Evolutionary conservation across 2,113 vertebrate genomes (phyloP), one percentile per base, ranked within the genome.

Genomic region (Acrocephalus kingi): DNA sequence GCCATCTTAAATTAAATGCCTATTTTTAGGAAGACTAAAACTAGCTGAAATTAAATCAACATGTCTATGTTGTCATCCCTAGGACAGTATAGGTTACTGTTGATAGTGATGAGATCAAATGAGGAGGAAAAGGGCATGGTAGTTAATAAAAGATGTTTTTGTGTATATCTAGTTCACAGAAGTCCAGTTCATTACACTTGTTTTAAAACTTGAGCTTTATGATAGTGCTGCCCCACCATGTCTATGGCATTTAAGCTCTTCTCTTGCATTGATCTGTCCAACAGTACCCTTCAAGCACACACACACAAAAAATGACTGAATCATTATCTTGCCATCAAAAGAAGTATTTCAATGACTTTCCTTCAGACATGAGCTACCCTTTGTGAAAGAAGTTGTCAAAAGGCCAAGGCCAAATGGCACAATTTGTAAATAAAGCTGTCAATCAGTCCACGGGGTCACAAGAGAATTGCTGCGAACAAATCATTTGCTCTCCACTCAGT

Each of bases 371-470:
- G 58, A 81, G 18, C 69, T 84, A 84, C 69, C 20, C 66, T 95
- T 95, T 91, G 41, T 94, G 62, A 91, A 92, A 68, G 69, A 51
- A 88, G 54, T 56, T 94, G 93, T 89, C 89, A 93, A 89, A 94
- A 96, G 94, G 91, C 41, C 91, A 95, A 90, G 93, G 73, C 73
- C 89, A 94, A 93, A 93, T 75, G 54, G 93, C 69, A 92, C 45
- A 79, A 84, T 91, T 93, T 95, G 94, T 92, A 94, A 94, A 94
- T 91, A 92, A 92, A 90, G 30, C 54, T 75, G 63, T 92, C 95
- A 91, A 49, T 96, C 94, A 84, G 69, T 54, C 77, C 48, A 61
- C 2, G 2, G 37, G 73, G 73, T 94, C 94, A 91, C 80, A 87
- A 63, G 43, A 77, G 76, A 93, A 75, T 54, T 68, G 31, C 41